Evolutionary conservation across 2,113 vertebrate genomes (phyloP), one percentile per base, ranked within the genome.

Genomic region (Engystomops pustulosus): DNA sequence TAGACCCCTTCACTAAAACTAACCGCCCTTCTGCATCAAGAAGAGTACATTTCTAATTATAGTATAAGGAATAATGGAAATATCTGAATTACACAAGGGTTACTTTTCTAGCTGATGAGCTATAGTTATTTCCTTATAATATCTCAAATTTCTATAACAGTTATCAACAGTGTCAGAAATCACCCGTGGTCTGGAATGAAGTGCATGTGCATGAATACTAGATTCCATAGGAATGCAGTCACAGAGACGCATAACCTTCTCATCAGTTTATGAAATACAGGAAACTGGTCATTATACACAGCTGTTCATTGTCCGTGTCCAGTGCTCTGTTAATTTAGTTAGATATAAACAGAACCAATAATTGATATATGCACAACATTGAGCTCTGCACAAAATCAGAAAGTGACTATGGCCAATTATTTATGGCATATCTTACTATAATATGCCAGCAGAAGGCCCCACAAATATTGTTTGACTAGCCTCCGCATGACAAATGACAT

Each of bases 331-430:
- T 76, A 51, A 76, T 51, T 51, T 32, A 20, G 47, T 51, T 76
- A 76, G 17, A 76, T 53, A 53, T 76, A 47, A 51, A 76, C 72
- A 76, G 45, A 75, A 10, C 12, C 8, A 53, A 36, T 20, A 34
- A 67, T 9, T 36, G 32, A 67, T 32, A 67, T 65, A 32, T 18
- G 10, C 30, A 53, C 30, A 51, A 65, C 6, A 9, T 34, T 17
- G 44, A 53, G 72, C 38, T 76, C 72, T 53, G 72, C 30, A 9
- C 30, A 76, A 34, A 49, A 27, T 76, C 72, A 76, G 17, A 65
- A 6, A 15, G 2, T n/a, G 8, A 41, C 38, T 41, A 41, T 41
- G 11, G 25, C 30, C 60, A 65, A 65, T 18, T 32, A 18, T 32
- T 14, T 65, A 30, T 30, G 11, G 58, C 58, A 62, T 62, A 15